These are phyloP conservation scores for Spodoptera litura DNA, from an alignment of 1,140 invertebrate species.

Conservation along the genomic window DNA sequence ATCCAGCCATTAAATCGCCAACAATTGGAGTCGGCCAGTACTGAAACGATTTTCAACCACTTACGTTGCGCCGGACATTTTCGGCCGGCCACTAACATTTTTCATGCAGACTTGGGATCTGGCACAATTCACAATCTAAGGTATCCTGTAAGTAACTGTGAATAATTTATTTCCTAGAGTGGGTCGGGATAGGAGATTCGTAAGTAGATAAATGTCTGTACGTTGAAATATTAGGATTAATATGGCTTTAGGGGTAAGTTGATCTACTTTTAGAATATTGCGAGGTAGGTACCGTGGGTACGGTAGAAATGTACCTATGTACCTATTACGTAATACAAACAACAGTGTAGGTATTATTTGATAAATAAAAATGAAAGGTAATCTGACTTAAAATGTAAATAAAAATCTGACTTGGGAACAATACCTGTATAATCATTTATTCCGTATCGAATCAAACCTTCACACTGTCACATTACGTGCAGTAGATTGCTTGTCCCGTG, in stretches of 20 bases:
- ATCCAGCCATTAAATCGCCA: conserved; percentile 50
- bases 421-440: too few species aligned
- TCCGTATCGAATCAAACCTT: too few species aligned
- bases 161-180: conserved; percentile 35
- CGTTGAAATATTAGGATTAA: conserved; percentile 37
- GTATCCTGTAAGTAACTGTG: conserved; percentile 32
- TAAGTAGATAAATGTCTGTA: conserved; percentile 34
- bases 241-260: conserved; percentile 6
- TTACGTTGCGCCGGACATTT: conserved; percentile 50
- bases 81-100: conserved; percentile 46
- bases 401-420: too few species aligned
- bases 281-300: neutral
- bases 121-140: conserved; percentile 38
- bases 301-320: too few species aligned
- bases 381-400: too few species aligned
- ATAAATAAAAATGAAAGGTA: too few species aligned
- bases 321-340: neutral
- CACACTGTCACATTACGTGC: too few species aligned
- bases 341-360: neutral
- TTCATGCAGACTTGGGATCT: conserved; percentile 46
- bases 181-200: conserved; percentile 37
- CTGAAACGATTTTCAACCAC: conserved; percentile 52
- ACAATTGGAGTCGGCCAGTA: conserved; percentile 47
- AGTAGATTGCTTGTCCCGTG: too few species aligned
- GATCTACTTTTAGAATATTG: neutral